Evolutionary conservation across 2,797 vertebrate genomes (phyloP).

Genomic region (Melopsittacus undulatus): DNA sequence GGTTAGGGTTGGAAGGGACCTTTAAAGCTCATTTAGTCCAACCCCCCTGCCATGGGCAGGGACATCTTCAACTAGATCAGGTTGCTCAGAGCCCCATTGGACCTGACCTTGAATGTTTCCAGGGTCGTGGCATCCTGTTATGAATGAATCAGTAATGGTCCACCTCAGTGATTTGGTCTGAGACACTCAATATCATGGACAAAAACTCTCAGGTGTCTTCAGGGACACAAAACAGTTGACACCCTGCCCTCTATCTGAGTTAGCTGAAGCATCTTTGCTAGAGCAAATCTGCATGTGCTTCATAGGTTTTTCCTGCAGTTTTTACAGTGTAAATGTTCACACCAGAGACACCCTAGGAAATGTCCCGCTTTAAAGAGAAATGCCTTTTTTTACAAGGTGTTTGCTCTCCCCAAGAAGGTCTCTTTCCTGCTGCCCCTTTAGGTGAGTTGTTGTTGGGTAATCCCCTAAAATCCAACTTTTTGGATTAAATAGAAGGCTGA

Average conservation of each 20-base stretch:
- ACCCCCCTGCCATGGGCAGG: background rate
- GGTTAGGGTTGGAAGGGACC: background rate
- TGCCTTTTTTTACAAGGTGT: background rate
- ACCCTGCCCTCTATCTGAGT: accelerated
- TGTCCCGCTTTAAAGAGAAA: background rate
- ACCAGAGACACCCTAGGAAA: background rate
- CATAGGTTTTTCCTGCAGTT: background rate
- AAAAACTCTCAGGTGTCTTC: background rate
- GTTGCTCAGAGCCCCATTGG: background rate
- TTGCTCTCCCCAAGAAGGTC: background rate
- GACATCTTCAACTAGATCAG: background rate
- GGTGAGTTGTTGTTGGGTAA: accelerated
- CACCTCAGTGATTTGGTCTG: background rate
- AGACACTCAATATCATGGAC: background rate
- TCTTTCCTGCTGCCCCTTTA: background rate
- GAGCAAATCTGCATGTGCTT: background rate
- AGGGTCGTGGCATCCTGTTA: background rate
- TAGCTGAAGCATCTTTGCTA: background rate
- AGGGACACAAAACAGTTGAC: background rate
- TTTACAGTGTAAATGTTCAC: background rate
- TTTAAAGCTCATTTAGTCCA: background rate
- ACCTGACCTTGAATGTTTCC: background rate
- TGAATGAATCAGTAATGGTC: accelerated
- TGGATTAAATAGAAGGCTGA: background rate
- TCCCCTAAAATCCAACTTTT: background rate